Conservation (phyloP, 2,888 invertebrate genomes). For the Furcula furcula region DNA sequence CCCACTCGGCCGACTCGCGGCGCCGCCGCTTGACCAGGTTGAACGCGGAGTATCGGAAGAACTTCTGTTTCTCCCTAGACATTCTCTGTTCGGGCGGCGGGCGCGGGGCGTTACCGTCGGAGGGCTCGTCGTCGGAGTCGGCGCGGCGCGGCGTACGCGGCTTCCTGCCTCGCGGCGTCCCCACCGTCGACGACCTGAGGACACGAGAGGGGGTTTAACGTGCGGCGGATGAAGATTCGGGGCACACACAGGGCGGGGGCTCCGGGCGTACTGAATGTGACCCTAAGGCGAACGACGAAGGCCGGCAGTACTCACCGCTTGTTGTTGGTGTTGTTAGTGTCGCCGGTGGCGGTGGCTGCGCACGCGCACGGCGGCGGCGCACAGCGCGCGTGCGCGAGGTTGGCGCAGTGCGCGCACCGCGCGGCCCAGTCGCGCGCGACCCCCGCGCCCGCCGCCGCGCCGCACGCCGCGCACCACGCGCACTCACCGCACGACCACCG, state of each 20-base stretch:
- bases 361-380: conserved; percentile 24
- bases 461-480: conserved; percentile 55
- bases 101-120: conserved; percentile 73
- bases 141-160: conserved; percentile 43
- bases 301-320: conserved; percentile 22
- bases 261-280: too few species aligned
- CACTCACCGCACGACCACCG: conserved; percentile 73
- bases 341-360: conserved; percentile 49
- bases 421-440: conserved; percentile 42
- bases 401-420: conserved; percentile 52
- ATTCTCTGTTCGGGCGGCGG: conserved; percentile 86
- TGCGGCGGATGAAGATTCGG: too few species aligned
- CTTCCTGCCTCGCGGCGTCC: conserved; percentile 49
- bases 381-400: conserved; percentile 47
- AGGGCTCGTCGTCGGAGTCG: conserved; percentile 71
- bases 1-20: conserved; percentile 61
- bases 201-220: too few species aligned
- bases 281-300: too few species aligned
- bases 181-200: conserved; percentile 19
- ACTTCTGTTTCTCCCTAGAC: conserved; percentile 94
- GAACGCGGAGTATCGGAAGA: conserved; percentile 91
- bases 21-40: conserved; percentile 83
- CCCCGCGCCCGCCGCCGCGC: conserved; percentile 27
- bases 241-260: too few species aligned
- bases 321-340: conserved; percentile 44